These are phyloP conservation scores for Argyresthia goedartella DNA, from an alignment of 2,888 invertebrate genomes.

Conservation along the genomic window DNA sequence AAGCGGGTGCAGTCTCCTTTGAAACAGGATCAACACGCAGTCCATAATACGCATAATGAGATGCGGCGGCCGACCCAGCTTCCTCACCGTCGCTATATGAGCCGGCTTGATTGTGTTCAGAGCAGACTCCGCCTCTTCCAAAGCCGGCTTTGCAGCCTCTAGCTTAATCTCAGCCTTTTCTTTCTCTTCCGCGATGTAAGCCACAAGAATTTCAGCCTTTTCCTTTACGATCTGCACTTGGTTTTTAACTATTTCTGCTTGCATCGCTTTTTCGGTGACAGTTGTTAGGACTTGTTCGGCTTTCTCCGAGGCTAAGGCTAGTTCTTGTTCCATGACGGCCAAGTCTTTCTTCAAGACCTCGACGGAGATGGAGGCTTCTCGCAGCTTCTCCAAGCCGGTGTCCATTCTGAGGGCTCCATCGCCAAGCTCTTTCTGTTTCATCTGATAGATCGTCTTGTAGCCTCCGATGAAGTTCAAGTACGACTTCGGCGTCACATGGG, in stretches of 20 bases:
- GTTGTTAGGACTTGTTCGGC: slow-evolving; percentile 90
- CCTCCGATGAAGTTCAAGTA: slow-evolving; percentile 95
- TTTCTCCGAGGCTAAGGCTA: slow-evolving; percentile 92
- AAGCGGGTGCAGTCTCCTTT: slow-evolving; percentile 86
- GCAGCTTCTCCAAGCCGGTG: slow-evolving; percentile 93
- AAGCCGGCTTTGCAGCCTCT: slow-evolving; percentile 95
- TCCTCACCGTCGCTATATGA: slow-evolving; percentile 95
- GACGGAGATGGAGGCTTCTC: slow-evolving; percentile 95
- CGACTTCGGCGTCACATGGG: slow-evolving; percentile 97
- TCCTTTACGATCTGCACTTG: slow-evolving; percentile 97
- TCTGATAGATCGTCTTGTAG: slow-evolving; percentile 93
- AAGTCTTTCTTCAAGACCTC: slow-evolving; percentile 92
- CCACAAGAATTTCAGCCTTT: slow-evolving; percentile 91
- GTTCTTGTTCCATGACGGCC: slow-evolving; percentile 94
- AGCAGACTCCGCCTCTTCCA: slow-evolving; percentile 95
- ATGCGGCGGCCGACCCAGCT: slow-evolving; percentile 95
- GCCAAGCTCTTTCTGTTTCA: slow-evolving; percentile 90
- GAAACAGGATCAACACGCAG: slow-evolving; percentile 93
- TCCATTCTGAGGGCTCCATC: slow-evolving; percentile 95
- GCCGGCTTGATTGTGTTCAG: slow-evolving; percentile 97
- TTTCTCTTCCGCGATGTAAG: slow-evolving; percentile 90
- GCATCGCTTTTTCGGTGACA: slow-evolving; percentile 94
- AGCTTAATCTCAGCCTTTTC: slow-evolving; percentile 91
- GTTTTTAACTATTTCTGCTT: slow-evolving; percentile 95
- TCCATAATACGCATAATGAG: slow-evolving; percentile 99